Base-by-base conservation (phyloP, 2,888 invertebrate species). In the Chromoteleia sp. region DNA sequence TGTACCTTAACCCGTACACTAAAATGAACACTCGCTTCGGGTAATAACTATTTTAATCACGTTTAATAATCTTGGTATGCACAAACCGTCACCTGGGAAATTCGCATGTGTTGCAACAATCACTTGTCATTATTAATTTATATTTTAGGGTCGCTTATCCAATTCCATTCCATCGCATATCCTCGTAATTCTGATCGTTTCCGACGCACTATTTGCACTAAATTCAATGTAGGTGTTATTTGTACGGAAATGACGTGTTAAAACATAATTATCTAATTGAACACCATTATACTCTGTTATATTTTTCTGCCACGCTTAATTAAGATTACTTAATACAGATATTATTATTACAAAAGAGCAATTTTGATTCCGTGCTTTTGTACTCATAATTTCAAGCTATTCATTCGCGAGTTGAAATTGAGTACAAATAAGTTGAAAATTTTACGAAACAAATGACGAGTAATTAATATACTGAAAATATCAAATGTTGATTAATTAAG, bases 51-150 rank as follows among this genome's bases (percentile, higher is more conserved):
- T 80, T 76, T 71, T 67, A 76, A 76, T 65, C 68, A 54, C 65
- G 58, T 68, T 74, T 68, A 74, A 80, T 80, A 71, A 81, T 65
- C 76, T 70, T 67, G 52, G 67, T 73, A 71, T 67, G 50, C 67
- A 45, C 67, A 67, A 74, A 65, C 52, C 54, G 70, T 81, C 81
- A 81, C 67, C 71, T 67, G 81, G 75, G 75, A 81, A 71, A 76
- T 76, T 76, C 56, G 67, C 76, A 45, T 67, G 61, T 76, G 68
- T 54, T 71, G 71, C 67, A 71, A 71, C 71, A 76, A 74, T 81
- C 76, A 76, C 67, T 76, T 65, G 58, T 76, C 71, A 81, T 76
- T 76, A 65, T 76, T 58, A 75, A 76, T 81, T 76, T 76, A 76
- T 71, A 81, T 76, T 71, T 71, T 65, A 58, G 48, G 71, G 56